A percentile compares a stretch with the other conserved stretches of the same genome.
Evolutionary conservation across 2,888 invertebrate species (phyloP).

Genomic region (Mesodorylaimus sp.): DNA sequence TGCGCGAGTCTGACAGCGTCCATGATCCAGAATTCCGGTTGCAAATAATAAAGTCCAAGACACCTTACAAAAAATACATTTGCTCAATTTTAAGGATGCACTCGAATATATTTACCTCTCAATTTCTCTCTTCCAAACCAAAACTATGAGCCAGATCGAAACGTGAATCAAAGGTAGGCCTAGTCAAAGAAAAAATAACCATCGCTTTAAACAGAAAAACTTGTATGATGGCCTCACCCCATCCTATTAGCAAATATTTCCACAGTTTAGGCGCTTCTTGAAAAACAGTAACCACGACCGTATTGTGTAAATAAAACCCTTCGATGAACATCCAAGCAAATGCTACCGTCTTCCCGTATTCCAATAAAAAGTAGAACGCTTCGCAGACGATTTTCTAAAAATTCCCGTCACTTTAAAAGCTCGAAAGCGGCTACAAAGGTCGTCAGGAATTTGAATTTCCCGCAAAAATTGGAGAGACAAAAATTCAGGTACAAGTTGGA

Average conservation of each 20-base stretch:
- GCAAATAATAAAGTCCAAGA: conserved; percentile 27
- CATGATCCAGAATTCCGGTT: conserved; percentile 50
- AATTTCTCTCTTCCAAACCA: neutral
- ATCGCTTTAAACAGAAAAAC: neutral
- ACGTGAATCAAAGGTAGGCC: neutral
- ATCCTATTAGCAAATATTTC: conserved; percentile 31
- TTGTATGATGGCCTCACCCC: conserved; percentile 29
- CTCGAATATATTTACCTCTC: neutral
- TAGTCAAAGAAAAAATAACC: neutral
- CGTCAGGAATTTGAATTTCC: neutral
- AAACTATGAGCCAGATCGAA: neutral
- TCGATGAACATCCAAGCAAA: conserved; percentile 96
- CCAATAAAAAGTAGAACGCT: conserved; percentile 54
- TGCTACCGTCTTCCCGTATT: conserved; percentile 71
- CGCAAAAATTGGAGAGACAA: neutral
- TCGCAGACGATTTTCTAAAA: conserved; percentile 60
- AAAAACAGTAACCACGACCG: conserved; percentile 46
- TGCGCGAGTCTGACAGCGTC: conserved; percentile 66
- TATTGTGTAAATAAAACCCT: conserved; percentile 67
- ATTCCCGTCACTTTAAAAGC: conserved; percentile 1
- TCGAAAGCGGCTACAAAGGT: neutral
- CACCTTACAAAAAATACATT: conserved; percentile 14
- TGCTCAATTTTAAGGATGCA: neutral
- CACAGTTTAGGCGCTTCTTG: conserved; percentile 29
- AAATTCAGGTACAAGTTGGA: no score